Base-by-base conservation (phyloP, 2,797 vertebrate genomes). In the Onychomys torridus region DNA sequence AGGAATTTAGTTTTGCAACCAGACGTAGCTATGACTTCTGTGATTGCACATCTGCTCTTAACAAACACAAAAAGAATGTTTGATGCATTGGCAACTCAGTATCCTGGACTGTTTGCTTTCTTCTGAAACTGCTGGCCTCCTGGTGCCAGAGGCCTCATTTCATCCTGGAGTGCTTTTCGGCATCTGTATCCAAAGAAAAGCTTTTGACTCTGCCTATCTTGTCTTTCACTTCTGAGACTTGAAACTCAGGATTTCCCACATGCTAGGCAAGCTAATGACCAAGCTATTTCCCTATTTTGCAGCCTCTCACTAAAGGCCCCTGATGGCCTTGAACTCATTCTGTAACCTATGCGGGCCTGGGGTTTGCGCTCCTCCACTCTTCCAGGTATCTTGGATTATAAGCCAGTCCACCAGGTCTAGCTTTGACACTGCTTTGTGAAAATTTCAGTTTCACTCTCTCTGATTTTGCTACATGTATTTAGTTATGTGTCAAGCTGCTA, bases 131-230 rank as follows among this genome's bases (percentile, higher is more conserved):
- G 3, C 75, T 34, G 19, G 59, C 79, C 86, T 29, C 23, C 14
- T 19, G 12, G 25, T 10, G 25, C 83, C n/a, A 82, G 25, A 89
- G 75, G 78, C 49, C 59, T 43, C n/a, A 2, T 69, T 65, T 43
- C 46, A 8, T 21, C 55, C 3, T 34, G 57, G 29, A 14, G 11
- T 52, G 55, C 27, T 57, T n/a, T 49, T 52, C 55, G 14, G n/a
- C 6, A 75, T 75, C 32, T 29, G 17, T 90, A 90, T 95, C 92
- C 65, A 49, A 67, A 82, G 82, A 90, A 96, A 93, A 40, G 21
- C 46, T 84, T 89, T 52, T 12, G 25, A 83, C 73, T 17, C 6
- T 5, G 19, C 29, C 84, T 90, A n/a, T 63, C 23, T 27, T 73
- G 13, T 32, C 67, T 75, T 52, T 75, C n/a, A 7, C 46, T 55